Base-by-base conservation (phyloP, 2,797 vertebrate species). In the Menidia menidia region DNA sequence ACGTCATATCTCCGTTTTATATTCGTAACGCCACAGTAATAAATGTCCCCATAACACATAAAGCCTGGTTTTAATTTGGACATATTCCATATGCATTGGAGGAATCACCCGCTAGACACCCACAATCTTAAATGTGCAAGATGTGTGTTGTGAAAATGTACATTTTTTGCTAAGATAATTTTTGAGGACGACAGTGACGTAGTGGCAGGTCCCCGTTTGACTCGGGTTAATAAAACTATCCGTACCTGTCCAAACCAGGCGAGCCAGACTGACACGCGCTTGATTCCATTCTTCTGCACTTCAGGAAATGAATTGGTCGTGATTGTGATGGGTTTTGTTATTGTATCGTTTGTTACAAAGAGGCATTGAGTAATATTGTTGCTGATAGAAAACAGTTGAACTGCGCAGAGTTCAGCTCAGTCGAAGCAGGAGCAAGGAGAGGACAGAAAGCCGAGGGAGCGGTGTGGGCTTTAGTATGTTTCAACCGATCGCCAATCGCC, bases 361-460 rank as follows among this genome's bases (percentile, higher is more conserved):
- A 83, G 70, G 57, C 81, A 74, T 80, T 78, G 85, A 86, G 88
- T 82, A 89, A 89, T 87, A 80, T 88, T 91, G 85, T 87, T 85
- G 73, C 86, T 82, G 91, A 87, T 83, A 79, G 88, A 89, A 85
- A 90, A 89, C 84, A 88, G 91, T 90, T 84, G 92, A 93, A 90
- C 91, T 91, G 93, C 92, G 92, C 92, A 93, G 91, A 95, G 95
- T 95, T 92, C 89, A 93, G 88, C 90, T 93, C 92, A 95, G 92
- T 92, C 88, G 90, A 85, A 84, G 87, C 86, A 69, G 88, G 82
- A 91, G 91, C 90, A 81, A 87, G 84, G 68, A 89, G 90, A 89
- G 88, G 83, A 89, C 89, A 89, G 88, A 91, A 90, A 90, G 90
- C 92, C 80, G 87, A 86, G 88, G 71, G 78, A 88, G 90, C 82